Evolutionary conservation across 2,888 invertebrate genomes (phyloP).

Genomic region (Chaetogeoica ovagalla): DNA sequence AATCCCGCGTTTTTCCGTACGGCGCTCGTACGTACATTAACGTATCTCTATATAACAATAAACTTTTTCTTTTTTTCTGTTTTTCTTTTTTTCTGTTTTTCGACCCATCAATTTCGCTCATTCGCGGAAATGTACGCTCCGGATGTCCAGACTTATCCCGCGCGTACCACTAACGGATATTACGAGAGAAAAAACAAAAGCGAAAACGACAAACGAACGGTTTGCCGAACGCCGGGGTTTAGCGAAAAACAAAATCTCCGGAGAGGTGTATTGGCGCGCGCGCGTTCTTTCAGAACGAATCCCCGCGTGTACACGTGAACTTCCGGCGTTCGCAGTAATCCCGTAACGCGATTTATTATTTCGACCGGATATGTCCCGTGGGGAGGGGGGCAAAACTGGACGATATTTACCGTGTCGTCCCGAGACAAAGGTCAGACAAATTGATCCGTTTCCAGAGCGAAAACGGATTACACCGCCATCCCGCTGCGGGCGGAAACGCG

Average conservation of each 20-base stretch:
- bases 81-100: no score
- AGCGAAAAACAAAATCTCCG: conserved; percentile 18
- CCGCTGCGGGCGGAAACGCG: neutral
- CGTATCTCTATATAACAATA: no score
- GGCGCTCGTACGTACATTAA: no score
- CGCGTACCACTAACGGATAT: conserved; percentile 32
- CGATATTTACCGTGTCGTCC: conserved; percentile 36
- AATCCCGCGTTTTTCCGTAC: no score
- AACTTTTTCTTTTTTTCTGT: no score
- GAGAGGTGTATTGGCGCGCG: no score
- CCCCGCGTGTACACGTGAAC: neutral
- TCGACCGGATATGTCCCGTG: conserved; percentile 13
- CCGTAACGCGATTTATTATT: conserved; percentile 32
- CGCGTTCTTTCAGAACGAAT: no score
- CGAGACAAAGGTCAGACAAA: conserved; percentile 45
- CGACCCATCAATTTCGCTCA: no score
- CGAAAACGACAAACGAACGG: conserved; percentile 14
- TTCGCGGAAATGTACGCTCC: conserved; percentile 3
- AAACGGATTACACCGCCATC: conserved; percentile 34
- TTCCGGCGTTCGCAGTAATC: neutral
- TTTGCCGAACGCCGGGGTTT: neutral
- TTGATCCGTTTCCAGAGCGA: conserved; percentile 48
- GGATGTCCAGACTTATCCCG: conserved; percentile 6
- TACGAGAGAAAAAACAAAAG: neutral
- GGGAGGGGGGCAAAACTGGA: neutral